phyloP scores from a whole-genome alignment of 2,113 vertebrate genomes.

The Cisticola juncidis region DNA sequence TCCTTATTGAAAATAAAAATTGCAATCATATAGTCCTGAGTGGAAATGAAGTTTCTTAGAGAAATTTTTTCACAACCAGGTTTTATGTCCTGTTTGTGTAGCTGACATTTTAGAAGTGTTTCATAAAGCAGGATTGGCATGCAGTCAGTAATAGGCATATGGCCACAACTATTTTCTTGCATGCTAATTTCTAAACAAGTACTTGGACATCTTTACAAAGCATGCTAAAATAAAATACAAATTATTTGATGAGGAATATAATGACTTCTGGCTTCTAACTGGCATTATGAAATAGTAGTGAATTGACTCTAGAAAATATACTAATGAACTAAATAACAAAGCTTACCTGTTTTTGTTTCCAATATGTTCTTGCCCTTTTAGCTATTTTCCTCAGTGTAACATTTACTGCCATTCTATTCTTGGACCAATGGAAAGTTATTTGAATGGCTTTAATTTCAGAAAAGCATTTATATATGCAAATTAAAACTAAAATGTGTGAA shows the following conservation, averaged over 20 bases:
- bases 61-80: neutral
- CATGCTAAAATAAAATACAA: neutral
- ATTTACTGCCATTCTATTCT: neutral
- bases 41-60: neutral
- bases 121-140: neutral
- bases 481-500: neutral
- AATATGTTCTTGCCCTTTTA: neutral
- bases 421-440: neutral
- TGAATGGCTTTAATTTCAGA: neutral
- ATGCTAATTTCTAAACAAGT: neutral
- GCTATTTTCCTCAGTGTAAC: neutral
- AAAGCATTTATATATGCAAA: neutral
- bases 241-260: neutral
- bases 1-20: neutral
- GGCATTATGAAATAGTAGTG: neutral
- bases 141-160: neutral
- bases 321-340: neutral
- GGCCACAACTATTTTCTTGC: neutral
- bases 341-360: neutral
- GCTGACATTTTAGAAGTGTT: neutral
- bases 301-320: neutral
- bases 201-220: neutral
- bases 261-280: neutral
- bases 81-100: neutral
- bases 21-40: neutral